These are phyloP conservation scores for Cephus rjabovi DNA, from an alignment of 2,888 invertebrate genomes.

Conservation along the genomic window DNA sequence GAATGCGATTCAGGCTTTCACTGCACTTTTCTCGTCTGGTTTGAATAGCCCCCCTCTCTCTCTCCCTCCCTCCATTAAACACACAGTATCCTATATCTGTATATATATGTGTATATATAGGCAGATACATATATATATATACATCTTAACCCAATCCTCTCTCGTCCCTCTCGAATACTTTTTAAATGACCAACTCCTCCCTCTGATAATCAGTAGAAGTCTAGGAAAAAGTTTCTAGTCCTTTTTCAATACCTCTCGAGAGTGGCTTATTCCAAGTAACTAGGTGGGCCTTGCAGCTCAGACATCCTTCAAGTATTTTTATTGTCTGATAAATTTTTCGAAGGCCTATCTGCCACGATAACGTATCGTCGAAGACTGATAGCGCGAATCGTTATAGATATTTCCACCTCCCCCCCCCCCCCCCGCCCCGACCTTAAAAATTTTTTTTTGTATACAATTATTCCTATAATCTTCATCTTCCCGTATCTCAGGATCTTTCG, in stretches of 20 bases:
- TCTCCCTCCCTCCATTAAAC: not conserved
- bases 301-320: not conserved
- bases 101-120: not conserved
- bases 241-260: not conserved
- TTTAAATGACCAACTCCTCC: not conserved
- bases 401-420: no score
- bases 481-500: not conserved
- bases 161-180: not conserved
- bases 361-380: not conserved
- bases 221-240: not conserved
- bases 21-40: conserved; percentile 58
- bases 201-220: not conserved
- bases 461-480: not conserved
- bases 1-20: conserved; percentile 60
- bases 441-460: not conserved
- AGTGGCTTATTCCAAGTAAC: not conserved
- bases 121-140: no score
- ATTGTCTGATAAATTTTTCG: not conserved
- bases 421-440: no score
- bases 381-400: not conserved
- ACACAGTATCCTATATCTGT: not conserved
- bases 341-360: not conserved
- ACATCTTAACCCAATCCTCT: not conserved
- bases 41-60: conserved; percentile 35
- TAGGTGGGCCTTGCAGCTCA: not conserved